Evolutionary conservation across 1,140 invertebrate species (phyloP).

Genomic region (Telenomus remus): DNA sequence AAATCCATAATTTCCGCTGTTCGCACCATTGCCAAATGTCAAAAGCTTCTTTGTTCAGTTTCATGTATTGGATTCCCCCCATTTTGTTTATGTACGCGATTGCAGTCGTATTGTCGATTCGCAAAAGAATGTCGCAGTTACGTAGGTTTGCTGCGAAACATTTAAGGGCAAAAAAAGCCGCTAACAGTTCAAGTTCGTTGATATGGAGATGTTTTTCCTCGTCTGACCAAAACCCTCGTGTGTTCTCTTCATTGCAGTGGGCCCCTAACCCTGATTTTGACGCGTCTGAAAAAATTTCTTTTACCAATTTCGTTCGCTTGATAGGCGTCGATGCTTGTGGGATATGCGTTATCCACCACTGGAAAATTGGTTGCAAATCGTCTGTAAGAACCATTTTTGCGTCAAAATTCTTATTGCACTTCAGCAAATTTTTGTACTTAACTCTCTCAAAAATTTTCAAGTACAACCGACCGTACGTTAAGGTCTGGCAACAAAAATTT

Average conservation of each 20-base stretch:
- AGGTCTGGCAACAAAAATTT: no score
- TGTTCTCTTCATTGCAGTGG: neutral
- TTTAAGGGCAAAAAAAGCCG: neutral
- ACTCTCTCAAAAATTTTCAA: no score
- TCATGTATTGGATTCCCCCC: constrained; percentile 4
- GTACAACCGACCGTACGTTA: no score
- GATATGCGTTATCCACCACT: constrained; percentile 18
- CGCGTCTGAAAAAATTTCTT: constrained; percentile 3
- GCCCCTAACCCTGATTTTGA: neutral
- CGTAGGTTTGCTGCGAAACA: constrained; percentile 13
- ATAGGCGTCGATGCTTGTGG: neutral
- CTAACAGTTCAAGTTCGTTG: neutral
- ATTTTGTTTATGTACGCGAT: constrained; percentile 4
- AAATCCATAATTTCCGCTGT: constrained; percentile 6
- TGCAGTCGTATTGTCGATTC: constrained; percentile 10
- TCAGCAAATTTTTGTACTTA: no score
- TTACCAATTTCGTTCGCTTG: no score
- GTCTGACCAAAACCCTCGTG: neutral
- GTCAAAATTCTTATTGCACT: no score
- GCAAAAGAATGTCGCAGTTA: constrained; percentile 48
- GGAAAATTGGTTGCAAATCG: neutral
- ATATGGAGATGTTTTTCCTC: neutral
- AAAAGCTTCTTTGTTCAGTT: neutral
- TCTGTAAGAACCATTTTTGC: no score
- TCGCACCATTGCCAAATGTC: constrained; percentile 9